These are phyloP conservation scores for Salpingus planirostris DNA, from an alignment of 2,888 invertebrate genomes.

Conservation along the genomic window DNA sequence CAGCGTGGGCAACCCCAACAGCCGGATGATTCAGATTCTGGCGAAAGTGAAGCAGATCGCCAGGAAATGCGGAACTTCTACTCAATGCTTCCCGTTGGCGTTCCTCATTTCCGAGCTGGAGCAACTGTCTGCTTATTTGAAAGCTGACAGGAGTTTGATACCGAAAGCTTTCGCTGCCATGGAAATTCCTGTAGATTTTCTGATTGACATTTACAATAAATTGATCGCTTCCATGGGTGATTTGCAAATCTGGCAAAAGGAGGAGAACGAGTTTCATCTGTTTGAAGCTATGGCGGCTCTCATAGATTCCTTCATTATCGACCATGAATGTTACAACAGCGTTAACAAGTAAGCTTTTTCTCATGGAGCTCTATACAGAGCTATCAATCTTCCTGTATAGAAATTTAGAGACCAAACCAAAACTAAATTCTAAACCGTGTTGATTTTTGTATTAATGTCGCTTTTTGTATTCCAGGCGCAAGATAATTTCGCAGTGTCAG, in stretches of 20 bases:
- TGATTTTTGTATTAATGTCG: constrained; percentile 4
- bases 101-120: constrained; percentile 74
- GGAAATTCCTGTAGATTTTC: constrained; percentile 65
- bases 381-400: no score
- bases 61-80: constrained; percentile 69
- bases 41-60: constrained; percentile 70
- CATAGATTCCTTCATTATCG: constrained; percentile 59
- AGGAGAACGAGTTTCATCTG: constrained; percentile 79
- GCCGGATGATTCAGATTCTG: constrained; percentile 58
- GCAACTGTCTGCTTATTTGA: constrained; percentile 60
- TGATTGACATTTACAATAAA: constrained; percentile 77
- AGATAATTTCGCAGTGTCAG: constrained; percentile 59
- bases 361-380: background rate
- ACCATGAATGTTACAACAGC: constrained; percentile 49
- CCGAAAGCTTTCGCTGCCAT: constrained; percentile 67
- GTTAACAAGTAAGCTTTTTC: constrained; percentile 40
- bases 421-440: no score
- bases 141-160: constrained; percentile 64
- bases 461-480: constrained; percentile 52
- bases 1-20: constrained; percentile 44
- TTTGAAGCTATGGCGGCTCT: constrained; percentile 67
- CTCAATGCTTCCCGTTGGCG: constrained; percentile 80
- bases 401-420: no score
- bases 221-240: constrained; percentile 48
- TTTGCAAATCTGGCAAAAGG: constrained; percentile 68